A percentile compares a stretch with the other conserved stretches of the same genome.
Conservation (phyloP, 1,140 invertebrate species). For the Brachionus calyciflorus region DNA sequence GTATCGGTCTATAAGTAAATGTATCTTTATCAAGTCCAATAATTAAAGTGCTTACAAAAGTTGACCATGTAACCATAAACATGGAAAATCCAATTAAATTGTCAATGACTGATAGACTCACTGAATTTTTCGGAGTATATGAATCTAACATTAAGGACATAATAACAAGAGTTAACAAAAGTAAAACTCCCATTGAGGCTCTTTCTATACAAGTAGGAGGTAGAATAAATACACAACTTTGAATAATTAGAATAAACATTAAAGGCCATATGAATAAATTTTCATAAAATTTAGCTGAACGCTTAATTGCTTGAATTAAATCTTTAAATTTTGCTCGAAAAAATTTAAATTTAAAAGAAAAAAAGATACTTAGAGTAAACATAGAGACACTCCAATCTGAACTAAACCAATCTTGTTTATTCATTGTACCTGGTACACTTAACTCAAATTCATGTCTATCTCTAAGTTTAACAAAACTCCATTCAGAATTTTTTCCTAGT, state of each 20-base stretch:
- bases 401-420: constrained; percentile 18
- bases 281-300: neutral
- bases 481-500: neutral
- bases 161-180: constrained; percentile 18
- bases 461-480: constrained; percentile 9
- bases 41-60: constrained; percentile 31
- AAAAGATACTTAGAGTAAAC: constrained; percentile 7
- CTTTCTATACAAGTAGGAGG: constrained; percentile 23
- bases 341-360: neutral
- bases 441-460: constrained; percentile 14
- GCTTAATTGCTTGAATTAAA: constrained; percentile 28
- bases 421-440: neutral
- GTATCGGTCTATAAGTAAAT: constrained; percentile 5
- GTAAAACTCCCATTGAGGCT: constrained; percentile 22
- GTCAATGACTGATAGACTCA: neutral
- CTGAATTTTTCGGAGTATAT: constrained; percentile 21
- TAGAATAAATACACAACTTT: constrained; percentile 30
- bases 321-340: neutral
- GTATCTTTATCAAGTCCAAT: constrained; percentile 33
- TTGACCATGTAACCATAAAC: constrained; percentile 46
- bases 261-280: constrained; percentile 44
- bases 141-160: constrained; percentile 38
- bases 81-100: constrained; percentile 29
- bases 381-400: constrained; percentile 41
- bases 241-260: constrained; percentile 21